Evolutionary conservation across 1,140 invertebrate species (phyloP).

Genomic region (Colletes latitarsis): DNA sequence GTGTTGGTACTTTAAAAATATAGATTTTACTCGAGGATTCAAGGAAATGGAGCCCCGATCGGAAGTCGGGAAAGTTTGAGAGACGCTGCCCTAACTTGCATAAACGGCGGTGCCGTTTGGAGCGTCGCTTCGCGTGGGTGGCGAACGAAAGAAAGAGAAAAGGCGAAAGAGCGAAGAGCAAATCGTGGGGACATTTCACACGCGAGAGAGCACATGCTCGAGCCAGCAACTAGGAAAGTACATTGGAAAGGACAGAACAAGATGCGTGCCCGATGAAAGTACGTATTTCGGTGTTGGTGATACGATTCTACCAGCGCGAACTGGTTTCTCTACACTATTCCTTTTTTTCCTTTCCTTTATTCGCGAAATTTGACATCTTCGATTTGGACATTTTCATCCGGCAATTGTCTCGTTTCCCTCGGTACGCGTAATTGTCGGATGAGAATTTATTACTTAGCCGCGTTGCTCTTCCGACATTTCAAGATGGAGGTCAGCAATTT

Average conservation of each 20-base stretch:
- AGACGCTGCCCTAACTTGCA: conserved; percentile 34
- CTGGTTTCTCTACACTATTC: too few species aligned
- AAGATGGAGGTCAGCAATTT: too few species aligned
- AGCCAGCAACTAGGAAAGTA: conserved; percentile 40
- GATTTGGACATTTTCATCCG: neutral
- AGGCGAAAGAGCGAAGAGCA: conserved; percentile 47
- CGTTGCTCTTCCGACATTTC: too few species aligned
- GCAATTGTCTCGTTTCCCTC: neutral
- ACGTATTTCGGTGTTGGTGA: conserved; percentile 5
- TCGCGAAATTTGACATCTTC: neutral
- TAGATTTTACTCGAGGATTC: too few species aligned
- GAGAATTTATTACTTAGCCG: neutral
- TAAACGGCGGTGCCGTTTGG: conserved; percentile 35
- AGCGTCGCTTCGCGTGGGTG: conserved; percentile 8
- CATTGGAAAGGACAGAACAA: conserved; percentile 66
- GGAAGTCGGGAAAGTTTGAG: conserved; percentile 11
- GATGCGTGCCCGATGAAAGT: conserved; percentile 55
- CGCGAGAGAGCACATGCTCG: conserved; percentile 57
- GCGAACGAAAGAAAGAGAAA: conserved; percentile 39
- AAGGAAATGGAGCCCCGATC: too few species aligned
- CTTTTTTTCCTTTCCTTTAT: too few species aligned
- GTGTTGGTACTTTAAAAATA: too few species aligned
- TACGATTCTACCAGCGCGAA: neutral
- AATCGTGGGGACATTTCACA: conserved; percentile 61
- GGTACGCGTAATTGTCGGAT: neutral